Conservation (phyloP, 1,140 invertebrate genomes). For the Calycopis cecrops region DNA sequence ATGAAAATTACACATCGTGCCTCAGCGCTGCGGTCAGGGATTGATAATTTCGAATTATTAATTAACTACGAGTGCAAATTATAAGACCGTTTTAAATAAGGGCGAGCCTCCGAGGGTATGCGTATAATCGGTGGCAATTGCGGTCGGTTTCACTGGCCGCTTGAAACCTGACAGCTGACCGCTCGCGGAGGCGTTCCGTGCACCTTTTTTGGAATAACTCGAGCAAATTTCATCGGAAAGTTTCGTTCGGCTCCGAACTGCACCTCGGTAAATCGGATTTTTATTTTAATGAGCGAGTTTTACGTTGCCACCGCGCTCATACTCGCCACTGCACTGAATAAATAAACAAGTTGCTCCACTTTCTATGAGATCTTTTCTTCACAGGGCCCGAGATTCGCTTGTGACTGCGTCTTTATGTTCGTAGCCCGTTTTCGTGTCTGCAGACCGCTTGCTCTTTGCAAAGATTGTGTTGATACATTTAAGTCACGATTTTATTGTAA, state of each 20-base stretch:
- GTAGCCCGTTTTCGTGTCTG: slow-evolving; percentile 33
- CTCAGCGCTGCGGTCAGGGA: slow-evolving; percentile 9
- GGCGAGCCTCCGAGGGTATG: slow-evolving; percentile 33
- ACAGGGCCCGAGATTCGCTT: slow-evolving; percentile 47
- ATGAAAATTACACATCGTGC: slow-evolving; percentile 12
- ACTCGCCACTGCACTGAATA: slow-evolving; percentile 66
- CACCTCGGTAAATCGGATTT: slow-evolving; percentile 66
- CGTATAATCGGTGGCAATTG: slow-evolving; percentile 46
- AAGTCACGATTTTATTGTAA: slow-evolving; percentile 52
- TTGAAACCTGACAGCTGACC: slow-evolving; percentile 50
- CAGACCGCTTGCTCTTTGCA: slow-evolving; percentile 35
- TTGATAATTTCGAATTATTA: slow-evolving; percentile 18
- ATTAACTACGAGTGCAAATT: slow-evolving; percentile 18
- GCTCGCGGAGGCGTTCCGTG: slow-evolving; percentile 52
- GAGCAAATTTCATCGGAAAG: slow-evolving; percentile 69
- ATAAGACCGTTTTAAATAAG: slow-evolving; percentile 11
- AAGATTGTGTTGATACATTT: slow-evolving; percentile 49
- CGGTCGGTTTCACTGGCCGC: slow-evolving; percentile 65
- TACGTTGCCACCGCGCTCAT: slow-evolving; percentile 60
- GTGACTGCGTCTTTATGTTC: slow-evolving; percentile 38
- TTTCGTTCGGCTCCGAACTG: slow-evolving; percentile 59
- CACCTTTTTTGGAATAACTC: slow-evolving; percentile 68
- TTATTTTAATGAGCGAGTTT: slow-evolving; percentile 74
- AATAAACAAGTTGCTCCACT: slow-evolving; percentile 73
- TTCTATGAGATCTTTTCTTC: slow-evolving; percentile 73